A percentile compares a stretch with the other conserved stretches of the same genome.
Evolutionary conservation across 2,888 invertebrate genomes (phyloP).

Genomic region (Parnassius glacialis): DNA sequence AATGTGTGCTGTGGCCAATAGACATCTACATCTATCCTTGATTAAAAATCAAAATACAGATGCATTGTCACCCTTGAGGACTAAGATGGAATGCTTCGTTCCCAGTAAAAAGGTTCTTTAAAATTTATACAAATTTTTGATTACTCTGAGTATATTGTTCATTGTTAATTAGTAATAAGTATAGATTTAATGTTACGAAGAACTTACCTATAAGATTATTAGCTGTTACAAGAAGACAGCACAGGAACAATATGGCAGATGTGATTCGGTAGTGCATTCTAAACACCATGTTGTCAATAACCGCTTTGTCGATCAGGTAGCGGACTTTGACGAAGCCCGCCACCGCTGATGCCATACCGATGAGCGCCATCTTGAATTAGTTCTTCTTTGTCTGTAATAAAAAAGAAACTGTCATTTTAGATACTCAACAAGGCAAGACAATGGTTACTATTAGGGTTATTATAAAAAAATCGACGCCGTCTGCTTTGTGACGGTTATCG

Average conservation of each 20-base stretch:
- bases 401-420: conserved; percentile 24
- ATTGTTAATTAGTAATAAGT: too few relatives aligned
- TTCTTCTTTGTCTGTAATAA: conserved; percentile 38
- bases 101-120: too few relatives aligned
- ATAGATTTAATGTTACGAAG: background rate
- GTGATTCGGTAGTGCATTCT: conserved; percentile 94
- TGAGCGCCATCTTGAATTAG: conserved; percentile 85
- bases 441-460: conserved; percentile 45
- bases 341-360: conserved; percentile 92
- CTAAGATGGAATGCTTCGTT: too few relatives aligned
- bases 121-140: too few relatives aligned
- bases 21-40: too few relatives aligned
- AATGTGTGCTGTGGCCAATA: too few relatives aligned
- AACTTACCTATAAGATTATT: conserved; percentile 93
- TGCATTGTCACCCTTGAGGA: too few relatives aligned
- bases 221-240: conserved; percentile 93
- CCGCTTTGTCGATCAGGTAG: conserved; percentile 92
- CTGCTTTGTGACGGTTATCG: conserved; percentile 60
- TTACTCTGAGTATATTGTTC: too few relatives aligned
- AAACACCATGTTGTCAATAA: conserved; percentile 95
- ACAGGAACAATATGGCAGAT: conserved; percentile 90
- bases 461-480: conserved; percentile 55
- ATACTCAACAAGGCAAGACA: conserved; percentile 35
- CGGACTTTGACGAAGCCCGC: conserved; percentile 95
- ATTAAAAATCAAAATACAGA: too few relatives aligned